phyloP scores from a whole-genome alignment of 2,888 invertebrate species.

The Acanthosepion esculentum region DNA sequence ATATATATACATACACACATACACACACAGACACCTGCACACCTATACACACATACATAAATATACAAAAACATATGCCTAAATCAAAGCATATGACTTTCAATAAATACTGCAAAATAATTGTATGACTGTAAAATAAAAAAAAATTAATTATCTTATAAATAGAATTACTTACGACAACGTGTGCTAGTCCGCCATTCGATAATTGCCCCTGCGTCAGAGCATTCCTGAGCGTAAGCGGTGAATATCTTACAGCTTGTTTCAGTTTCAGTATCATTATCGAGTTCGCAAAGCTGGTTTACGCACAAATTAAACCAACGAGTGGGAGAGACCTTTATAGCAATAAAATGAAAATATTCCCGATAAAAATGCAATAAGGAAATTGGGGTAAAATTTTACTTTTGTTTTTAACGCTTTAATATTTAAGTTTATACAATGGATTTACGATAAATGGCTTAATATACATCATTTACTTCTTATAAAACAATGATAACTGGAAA shows the following conservation, averaged over 20 bases:
- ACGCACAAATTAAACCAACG: conserved; percentile 77
- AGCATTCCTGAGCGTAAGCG: conserved; percentile 47
- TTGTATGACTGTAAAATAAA: too few species aligned
- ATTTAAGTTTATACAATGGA: too few species aligned
- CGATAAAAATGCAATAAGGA: neutral
- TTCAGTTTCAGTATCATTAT: neutral
- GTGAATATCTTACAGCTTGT: conserved; percentile 44
- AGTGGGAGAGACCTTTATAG: conserved; percentile 53
- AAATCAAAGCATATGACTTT: too few species aligned
- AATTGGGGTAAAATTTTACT: neutral
- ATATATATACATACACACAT: too few species aligned
- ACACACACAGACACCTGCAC: too few species aligned
- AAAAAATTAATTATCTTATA: too few species aligned
- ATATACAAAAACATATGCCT: too few species aligned
- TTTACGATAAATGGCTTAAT: too few species aligned
- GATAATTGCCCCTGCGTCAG: conserved; percentile 56
- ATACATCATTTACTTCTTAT: neutral
- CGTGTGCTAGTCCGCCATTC: conserved; percentile 80
- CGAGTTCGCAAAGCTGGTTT: conserved; percentile 84
- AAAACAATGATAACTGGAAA: neutral
- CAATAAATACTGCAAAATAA: too few species aligned
- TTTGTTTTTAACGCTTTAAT: too few species aligned
- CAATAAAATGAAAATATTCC: neutral
- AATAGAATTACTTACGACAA: conserved; percentile 54
- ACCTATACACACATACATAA: too few species aligned